A percentile compares a stretch with the other conserved stretches of the same genome.
phyloP scores from a whole-genome alignment of 2,797 vertebrate genomes.

The Mareca strepera region DNA sequence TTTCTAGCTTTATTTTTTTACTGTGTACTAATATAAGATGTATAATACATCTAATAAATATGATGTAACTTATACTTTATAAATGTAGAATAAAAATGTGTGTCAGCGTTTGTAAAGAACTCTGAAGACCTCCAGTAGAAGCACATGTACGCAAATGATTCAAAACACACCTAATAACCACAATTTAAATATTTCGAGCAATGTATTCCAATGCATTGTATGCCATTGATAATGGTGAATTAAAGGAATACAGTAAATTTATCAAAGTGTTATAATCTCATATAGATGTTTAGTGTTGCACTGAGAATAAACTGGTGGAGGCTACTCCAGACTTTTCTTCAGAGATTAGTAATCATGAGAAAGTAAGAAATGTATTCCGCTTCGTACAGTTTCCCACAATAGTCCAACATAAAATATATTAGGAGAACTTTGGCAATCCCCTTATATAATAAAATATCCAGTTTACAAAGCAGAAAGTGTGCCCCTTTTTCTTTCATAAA shows the following conservation, averaged over 20 bases:
- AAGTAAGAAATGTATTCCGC: conserved; percentile 24
- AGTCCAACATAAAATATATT: conserved; percentile 37
- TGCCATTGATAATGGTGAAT: background rate
- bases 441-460: conserved; percentile 49
- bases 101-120: background rate
- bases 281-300: background rate
- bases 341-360: conserved; percentile 35
- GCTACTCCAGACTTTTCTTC: background rate
- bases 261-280: background rate
- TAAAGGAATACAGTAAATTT: background rate
- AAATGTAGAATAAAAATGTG: background rate
- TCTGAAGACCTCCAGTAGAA: background rate
- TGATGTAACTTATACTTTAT: background rate
- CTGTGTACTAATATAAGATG: background rate
- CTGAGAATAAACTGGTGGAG: background rate
- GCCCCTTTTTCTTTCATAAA: conserved; percentile 31
- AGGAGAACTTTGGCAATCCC: conserved; percentile 43
- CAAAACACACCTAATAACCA: background rate
- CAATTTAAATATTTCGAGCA: background rate
- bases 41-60: background rate
- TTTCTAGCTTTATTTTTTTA: background rate
- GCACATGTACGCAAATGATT: background rate
- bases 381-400: conserved; percentile 39
- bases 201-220: background rate
- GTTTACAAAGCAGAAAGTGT: conserved; percentile 53